A percentile compares a stretch with the other conserved stretches of the same genome.
These are phyloP conservation scores for Sebastes fasciatus DNA, from an alignment of 2,113 vertebrate genomes.

Conservation along the genomic window DNA sequence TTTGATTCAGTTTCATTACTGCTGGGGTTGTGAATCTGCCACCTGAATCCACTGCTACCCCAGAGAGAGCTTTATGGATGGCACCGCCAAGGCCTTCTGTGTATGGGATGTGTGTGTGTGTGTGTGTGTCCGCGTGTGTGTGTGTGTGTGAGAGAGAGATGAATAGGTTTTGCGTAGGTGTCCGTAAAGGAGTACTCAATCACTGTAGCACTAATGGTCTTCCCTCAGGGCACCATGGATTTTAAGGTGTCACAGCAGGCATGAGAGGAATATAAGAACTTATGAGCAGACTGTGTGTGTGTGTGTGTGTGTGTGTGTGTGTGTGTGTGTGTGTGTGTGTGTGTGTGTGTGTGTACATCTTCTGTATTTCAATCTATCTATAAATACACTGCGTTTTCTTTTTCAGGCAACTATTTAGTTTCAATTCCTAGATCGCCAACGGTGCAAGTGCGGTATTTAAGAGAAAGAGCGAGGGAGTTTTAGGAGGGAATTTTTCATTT, in stretches of 20 bases:
- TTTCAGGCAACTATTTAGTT: slow-evolving; percentile 5
- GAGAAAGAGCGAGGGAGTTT: slow-evolving; percentile 13
- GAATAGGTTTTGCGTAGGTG: slow-evolving; percentile 54
- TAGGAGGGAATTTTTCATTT: slow-evolving; percentile 7
- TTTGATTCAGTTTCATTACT: slow-evolving; percentile 74
- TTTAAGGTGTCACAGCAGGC: slow-evolving; percentile 55
- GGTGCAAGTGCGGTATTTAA: slow-evolving; percentile 11
- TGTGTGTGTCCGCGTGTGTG: slow-evolving; percentile 9
- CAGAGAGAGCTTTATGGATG: slow-evolving; percentile 64
- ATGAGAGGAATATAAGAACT: slow-evolving; percentile 35
- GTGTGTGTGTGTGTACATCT: neutral
- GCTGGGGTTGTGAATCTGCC: slow-evolving; percentile 72
- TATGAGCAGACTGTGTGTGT: neutral
- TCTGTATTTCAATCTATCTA: neutral
- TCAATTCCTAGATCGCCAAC: slow-evolving; percentile 8
- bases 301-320: neutral
- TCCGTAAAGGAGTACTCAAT: slow-evolving; percentile 62
- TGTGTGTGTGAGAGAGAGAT: slow-evolving; percentile 25
- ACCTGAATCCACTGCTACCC: slow-evolving; percentile 48
- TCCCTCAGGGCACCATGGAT: slow-evolving; percentile 58
- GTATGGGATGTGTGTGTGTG: neutral
- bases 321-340: neutral
- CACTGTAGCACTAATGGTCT: slow-evolving; percentile 66
- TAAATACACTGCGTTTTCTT: neutral
- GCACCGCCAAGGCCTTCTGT: slow-evolving; percentile 41